Base-by-base conservation (phyloP, 2,797 vertebrate genomes). In the Lagocephalus sceleratus region DNA sequence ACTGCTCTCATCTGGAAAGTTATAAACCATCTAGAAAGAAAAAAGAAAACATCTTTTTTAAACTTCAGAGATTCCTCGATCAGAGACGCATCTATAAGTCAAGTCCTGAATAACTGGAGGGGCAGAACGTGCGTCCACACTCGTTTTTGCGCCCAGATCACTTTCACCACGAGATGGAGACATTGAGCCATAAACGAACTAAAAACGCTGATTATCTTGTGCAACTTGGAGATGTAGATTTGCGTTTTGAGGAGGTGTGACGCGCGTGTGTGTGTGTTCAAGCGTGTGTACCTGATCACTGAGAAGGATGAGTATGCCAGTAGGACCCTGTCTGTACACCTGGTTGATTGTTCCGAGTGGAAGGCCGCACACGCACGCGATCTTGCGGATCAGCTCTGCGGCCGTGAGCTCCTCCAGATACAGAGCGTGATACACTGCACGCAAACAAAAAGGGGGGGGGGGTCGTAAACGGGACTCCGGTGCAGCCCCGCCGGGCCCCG, bases 401-500 rank as follows among this genome's bases (percentile, higher is more conserved):
- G 94, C 94, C 58, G 90, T 92, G 90, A 95, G 93, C 78, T 97
- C 94, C 89, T 97, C 95, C 66, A 96, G 85, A 83, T 96, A 97
- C 85, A 96, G 90, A 76, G 95, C 94, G 66, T 95, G 95, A 82
- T 95, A 96, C 78, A 97, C 94, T 96, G 56, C 45, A 49, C 39
- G 57, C 2, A 65, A 19, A 65, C 40, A 68, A 22, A 59, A 26
- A 21, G 11, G 42, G 5, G 19, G 32, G 3, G 8, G 2, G 5
- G 4, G 32, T 35, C 38, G 60, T 16, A 54, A 1, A 25, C 10
- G 22, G n/a, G 12, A 44, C 8, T 20, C 8, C 20, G 10, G 40
- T 16, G 2, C 4, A 12, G 12, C 6, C 38, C 17, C 57, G 47
- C 2, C 4, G 38, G 19, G 43, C 0, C 0, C 21, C 2, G 3